Percentiles rank a stretch among this genome's conserved stretches.
Conservation (phyloP, 2,888 invertebrate genomes). For the Leucania comma region DNA sequence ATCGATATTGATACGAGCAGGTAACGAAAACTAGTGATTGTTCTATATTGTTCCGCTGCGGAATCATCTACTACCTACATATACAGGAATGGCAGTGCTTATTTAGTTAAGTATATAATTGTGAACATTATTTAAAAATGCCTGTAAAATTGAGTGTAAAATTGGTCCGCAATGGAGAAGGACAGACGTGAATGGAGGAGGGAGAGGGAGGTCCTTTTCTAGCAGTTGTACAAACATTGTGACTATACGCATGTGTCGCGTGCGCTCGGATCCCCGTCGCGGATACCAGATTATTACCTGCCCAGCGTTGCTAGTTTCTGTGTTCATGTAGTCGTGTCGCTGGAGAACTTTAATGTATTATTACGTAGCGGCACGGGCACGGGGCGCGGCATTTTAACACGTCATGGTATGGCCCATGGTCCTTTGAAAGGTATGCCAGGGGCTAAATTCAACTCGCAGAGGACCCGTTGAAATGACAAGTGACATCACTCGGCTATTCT, state of each 20-base stretch:
- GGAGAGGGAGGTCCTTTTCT: background rate
- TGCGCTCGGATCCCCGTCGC: too few species aligned
- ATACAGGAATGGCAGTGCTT: slow-evolving; percentile 61
- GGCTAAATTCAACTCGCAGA: too few species aligned
- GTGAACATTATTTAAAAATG: slow-evolving; percentile 52
- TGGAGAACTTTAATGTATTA: too few species aligned
- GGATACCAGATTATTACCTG: too few species aligned
- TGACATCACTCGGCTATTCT: too few species aligned
- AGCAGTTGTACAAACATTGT: background rate
- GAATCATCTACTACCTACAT: slow-evolving; percentile 42
- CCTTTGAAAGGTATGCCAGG: too few species aligned
- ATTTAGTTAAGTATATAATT: slow-evolving; percentile 19
- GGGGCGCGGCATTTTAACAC: too few species aligned
- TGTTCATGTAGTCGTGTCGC: too few species aligned
- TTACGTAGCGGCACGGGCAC: too few species aligned
- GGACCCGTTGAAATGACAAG: background rate
- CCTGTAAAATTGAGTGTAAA: background rate
- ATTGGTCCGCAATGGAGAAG: background rate
- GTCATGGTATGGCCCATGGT: too few species aligned
- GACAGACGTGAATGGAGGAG: background rate
- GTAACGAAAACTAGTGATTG: slow-evolving; percentile 48
- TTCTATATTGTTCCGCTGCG: slow-evolving; percentile 28
- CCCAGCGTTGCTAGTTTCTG: too few species aligned
- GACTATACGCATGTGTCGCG: too few species aligned
- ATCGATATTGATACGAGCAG: slow-evolving; percentile 35